Base-by-base conservation (phyloP, 2,113 vertebrate genomes). In the Fregetta grallaria region DNA sequence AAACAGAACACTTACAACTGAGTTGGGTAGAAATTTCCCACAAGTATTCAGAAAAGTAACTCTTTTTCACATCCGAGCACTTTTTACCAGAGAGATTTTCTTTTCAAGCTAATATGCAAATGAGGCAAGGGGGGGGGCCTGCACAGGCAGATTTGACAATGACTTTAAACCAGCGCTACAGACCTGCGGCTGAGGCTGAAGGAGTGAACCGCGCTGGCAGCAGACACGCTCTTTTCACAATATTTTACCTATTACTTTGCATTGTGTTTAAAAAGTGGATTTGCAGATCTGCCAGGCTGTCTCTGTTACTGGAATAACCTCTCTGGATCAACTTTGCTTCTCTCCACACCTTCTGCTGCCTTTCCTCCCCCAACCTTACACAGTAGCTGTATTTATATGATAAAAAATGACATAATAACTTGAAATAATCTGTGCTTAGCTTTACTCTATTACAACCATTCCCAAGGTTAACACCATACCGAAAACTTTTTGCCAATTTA, bases 31-130 rank as follows among this genome's bases (percentile, higher is more conserved):
- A 87, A 90, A 94, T 88, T 72, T 79, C 92, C 88, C 56, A 88
- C 22, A 47, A 92, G 91, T 93, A 96, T 91, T 95, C 91, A 91
- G 63, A 79, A 97, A 96, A 97, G 96, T 94, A 82, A 88, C 89
- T 93, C 81, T 94, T 92, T 92, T 80, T 23, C 85, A 76, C 95
- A 97, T 98, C 94, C 30, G 79, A 96, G 95, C 92, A 98, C 97
- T 98, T 98, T 98, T 98, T 97, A 96, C 78, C 96, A 96, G 95
- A 89, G 97, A 98, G 97, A 98, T 98, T 99, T 98, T 98, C 98
- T 98, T 98, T 98, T 97, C 98, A 98, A 99, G 98, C 98, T 99
- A 98, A 98, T 98, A 99, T 99, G 98, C 98, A 99, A 99, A 99
- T 99, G 97, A 99, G 98, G 84, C 32, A 73, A 73, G 86, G 92